A percentile compares a stretch with the other conserved stretches of the same genome.
phyloP scores from a whole-genome alignment of 1,140 invertebrate species.

The Drosophila nigromelanica region DNA sequence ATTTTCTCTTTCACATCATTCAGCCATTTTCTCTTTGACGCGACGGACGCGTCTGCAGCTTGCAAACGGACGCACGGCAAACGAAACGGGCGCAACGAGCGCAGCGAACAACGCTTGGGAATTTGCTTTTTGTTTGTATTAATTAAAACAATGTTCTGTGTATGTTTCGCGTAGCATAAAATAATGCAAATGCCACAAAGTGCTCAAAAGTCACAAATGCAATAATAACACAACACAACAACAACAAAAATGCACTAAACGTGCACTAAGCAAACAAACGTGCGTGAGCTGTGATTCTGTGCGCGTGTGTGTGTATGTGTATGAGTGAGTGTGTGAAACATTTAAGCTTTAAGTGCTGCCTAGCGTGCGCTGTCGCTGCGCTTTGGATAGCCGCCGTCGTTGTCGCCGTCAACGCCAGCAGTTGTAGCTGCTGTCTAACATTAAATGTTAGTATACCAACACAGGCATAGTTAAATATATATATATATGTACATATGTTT shows the following conservation, averaged over 20 bases:
- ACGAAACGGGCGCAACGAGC: slow-evolving; percentile 43
- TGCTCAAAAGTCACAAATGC: slow-evolving; percentile 23
- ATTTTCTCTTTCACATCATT: slow-evolving; percentile 63
- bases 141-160: slow-evolving; percentile 47
- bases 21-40: slow-evolving; percentile 82
- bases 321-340: slow-evolving; percentile 41
- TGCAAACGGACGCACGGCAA: slow-evolving; percentile 56
- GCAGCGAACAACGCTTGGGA: slow-evolving; percentile 62
- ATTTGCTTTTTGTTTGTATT: slow-evolving; percentile 51
- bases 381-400: slow-evolving; percentile 47
- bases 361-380: slow-evolving; percentile 45
- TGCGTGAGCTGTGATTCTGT: slow-evolving; percentile 43
- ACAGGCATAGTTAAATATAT: slow-evolving; percentile 47
- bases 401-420: slow-evolving; percentile 22
- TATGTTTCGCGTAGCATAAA: slow-evolving; percentile 19
- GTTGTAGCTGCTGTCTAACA: slow-evolving; percentile 56
- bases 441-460: slow-evolving; percentile 76
- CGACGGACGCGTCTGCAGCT: slow-evolving; percentile 78
- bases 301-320: slow-evolving; percentile 19
- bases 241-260: slow-evolving; percentile 33
- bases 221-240: slow-evolving; percentile 13
- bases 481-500: slow-evolving; percentile 6
- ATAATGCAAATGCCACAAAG: slow-evolving; percentile 39
- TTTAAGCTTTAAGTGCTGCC: slow-evolving; percentile 44
- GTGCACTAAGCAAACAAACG: slow-evolving; percentile 34